phyloP scores from a whole-genome alignment of 2,888 invertebrate genomes.

The Ophonus ardosiacus region DNA sequence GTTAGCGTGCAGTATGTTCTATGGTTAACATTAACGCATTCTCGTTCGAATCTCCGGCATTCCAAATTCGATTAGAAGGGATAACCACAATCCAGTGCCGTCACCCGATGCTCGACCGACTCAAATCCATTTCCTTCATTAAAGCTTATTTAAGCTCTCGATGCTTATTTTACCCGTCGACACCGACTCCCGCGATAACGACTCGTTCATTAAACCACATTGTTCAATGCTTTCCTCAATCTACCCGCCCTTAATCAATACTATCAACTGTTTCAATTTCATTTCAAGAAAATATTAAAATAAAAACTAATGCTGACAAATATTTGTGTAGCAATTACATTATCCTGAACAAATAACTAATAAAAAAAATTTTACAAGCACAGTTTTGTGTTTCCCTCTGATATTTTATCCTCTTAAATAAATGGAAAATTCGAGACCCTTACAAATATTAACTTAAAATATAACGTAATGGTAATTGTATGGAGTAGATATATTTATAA shows the following conservation, averaged over 20 bases:
- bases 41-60: constrained; percentile 14
- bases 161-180: constrained; percentile 13
- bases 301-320: not conserved
- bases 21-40: constrained; percentile 15
- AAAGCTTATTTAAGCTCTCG: constrained; percentile 29
- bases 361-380: not conserved
- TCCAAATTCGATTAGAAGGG: constrained; percentile 37
- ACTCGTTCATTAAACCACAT: not conserved
- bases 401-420: not conserved
- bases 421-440: not conserved
- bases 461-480: not conserved
- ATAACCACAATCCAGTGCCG: constrained; percentile 24
- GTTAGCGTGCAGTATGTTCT: not conserved
- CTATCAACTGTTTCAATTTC: not conserved
- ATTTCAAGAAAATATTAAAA: not conserved
- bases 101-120: not conserved
- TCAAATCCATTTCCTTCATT: constrained; percentile 42
- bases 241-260: not conserved
- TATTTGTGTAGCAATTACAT: not conserved
- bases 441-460: not conserved
- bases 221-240: not conserved
- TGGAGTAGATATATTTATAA: not conserved
- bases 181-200: not conserved
- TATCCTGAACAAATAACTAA: not conserved
- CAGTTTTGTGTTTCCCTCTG: not conserved